These are phyloP conservation scores for Bombus superbus DNA, from an alignment of 1,140 invertebrate species.

Conservation along the genomic window DNA sequence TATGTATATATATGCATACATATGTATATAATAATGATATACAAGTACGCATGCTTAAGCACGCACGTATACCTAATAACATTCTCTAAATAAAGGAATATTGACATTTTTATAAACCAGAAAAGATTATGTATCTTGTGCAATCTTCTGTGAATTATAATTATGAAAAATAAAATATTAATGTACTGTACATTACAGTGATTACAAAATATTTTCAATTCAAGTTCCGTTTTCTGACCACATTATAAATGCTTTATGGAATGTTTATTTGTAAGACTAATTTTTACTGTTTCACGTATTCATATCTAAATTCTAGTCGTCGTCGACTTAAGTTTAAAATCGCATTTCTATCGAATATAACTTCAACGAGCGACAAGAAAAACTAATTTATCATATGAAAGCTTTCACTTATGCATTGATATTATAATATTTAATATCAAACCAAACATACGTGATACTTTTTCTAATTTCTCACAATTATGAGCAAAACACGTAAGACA, in stretches of 20 bases:
- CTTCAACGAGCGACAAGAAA: conserved; percentile 4
- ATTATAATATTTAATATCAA: conserved; percentile 17
- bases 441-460: not conserved
- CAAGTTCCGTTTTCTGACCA: not conserved
- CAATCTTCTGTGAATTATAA: not conserved
- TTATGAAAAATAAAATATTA: not conserved
- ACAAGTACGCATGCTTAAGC: not conserved
- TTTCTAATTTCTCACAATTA: conserved; percentile 18
- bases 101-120: conserved; percentile 1
- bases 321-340: not conserved
- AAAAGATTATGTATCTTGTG: conserved; percentile 9
- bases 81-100: conserved; percentile 14
- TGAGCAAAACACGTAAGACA: conserved; percentile 10
- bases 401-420: not conserved
- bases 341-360: conserved; percentile 16
- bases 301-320: not conserved
- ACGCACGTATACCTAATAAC: conserved; percentile 14
- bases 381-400: not conserved
- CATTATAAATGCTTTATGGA: conserved; percentile 37
- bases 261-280: conserved; percentile 16
- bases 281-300: not conserved
- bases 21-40: not conserved
- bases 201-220: not conserved
- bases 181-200: not conserved
- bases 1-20: not conserved